Percentiles rank a stretch among this genome's conserved stretches.
Evolutionary conservation across 2,113 vertebrate species (phyloP).

Genomic region (Mirounga angustirostris): DNA sequence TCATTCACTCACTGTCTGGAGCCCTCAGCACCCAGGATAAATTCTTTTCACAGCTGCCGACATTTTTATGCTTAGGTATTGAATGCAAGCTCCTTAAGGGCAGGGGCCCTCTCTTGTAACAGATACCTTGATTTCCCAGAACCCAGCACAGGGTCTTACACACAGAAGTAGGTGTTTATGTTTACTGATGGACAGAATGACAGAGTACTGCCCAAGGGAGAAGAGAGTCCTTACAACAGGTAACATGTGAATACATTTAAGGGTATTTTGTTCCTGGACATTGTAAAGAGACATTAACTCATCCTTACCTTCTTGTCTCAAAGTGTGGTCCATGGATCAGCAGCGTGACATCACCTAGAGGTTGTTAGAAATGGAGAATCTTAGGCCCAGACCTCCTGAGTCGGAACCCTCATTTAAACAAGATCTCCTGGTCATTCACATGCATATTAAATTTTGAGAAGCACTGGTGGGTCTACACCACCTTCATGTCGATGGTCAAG

Average conservation of each 20-base stretch:
- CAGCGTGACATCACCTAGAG: background rate
- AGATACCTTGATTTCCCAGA: background rate
- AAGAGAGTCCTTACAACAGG: background rate
- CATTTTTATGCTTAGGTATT: background rate
- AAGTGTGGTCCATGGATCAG: background rate
- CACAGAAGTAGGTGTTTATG: background rate
- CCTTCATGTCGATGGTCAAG: background rate
- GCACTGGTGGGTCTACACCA: background rate
- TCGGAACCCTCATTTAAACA: background rate
- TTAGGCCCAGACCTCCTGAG: background rate
- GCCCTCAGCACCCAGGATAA: background rate
- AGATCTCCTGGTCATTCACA: background rate
- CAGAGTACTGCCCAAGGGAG: background rate
- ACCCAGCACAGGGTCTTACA: background rate
- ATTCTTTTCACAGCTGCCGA: background rate
- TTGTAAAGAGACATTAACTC: background rate
- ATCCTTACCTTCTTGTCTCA: background rate
- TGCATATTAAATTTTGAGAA: background rate
- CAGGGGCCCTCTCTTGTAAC: background rate
- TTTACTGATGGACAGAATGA: background rate
- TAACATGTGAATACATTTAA: background rate
- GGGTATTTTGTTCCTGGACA: background rate
- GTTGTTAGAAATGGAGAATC: constrained; percentile 1
- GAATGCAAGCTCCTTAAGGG: background rate
- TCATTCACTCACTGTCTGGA: background rate